Evolutionary conservation across 37 sponge, comb jelly and placozoan genomes (phyloP).

Genomic region (Spongia lamella): DNA sequence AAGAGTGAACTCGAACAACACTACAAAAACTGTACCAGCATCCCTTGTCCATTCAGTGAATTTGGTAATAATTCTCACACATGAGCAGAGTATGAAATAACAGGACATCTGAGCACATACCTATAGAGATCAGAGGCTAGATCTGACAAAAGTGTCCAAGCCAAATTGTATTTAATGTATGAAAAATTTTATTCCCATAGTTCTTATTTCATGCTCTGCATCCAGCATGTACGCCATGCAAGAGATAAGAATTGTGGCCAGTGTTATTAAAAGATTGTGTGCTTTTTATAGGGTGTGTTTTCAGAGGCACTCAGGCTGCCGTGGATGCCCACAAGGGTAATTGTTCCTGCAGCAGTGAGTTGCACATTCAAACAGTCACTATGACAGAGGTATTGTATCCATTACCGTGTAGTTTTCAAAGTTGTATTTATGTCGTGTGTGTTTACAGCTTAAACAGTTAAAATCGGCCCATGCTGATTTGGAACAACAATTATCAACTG

Average conservation of each 20-base stretch:
- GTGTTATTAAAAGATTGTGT: no score
- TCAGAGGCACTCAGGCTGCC: conserved; percentile 46
- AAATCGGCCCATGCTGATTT: background rate
- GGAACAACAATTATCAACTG: background rate
- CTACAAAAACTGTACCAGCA: conserved; percentile 35
- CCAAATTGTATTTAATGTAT: background rate
- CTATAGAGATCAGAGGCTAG: no score
- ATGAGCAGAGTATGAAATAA: no score
- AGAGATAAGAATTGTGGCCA: background rate
- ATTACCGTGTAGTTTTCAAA: no score
- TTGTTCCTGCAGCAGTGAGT: conserved; percentile 58
- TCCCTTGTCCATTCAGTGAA: conserved; percentile 62
- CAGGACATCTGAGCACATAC: no score
- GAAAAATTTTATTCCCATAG: background rate
- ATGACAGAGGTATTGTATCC: conserved; percentile 79
- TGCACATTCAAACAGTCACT: conserved; percentile 55
- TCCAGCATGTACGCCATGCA: background rate
- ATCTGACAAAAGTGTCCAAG: no score
- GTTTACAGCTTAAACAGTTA: background rate
- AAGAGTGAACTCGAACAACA: conserved; percentile 64
- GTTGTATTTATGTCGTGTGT: no score
- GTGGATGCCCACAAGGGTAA: conserved; percentile 50
- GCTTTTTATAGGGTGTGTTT: conserved; percentile 75
- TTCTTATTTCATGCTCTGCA: background rate
- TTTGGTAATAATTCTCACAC: conserved; percentile 65